Evolutionary conservation across 2,888 invertebrate species (phyloP).

Genomic region (Globia sparganii): DNA sequence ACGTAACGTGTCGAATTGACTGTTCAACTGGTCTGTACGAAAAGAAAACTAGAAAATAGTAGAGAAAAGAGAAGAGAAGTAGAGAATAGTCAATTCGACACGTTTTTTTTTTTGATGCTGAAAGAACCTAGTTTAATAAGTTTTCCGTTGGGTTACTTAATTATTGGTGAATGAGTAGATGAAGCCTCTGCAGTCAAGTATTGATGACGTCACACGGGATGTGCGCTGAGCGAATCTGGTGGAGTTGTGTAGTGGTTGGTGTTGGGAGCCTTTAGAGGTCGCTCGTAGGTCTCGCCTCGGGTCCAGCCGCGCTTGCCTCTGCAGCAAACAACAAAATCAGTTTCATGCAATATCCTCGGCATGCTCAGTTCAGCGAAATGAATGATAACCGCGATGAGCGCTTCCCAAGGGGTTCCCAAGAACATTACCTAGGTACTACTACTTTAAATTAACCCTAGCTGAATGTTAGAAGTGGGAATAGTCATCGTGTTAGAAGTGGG

Average conservation of each 20-base stretch:
- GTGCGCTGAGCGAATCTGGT: slow-evolving; percentile 70
- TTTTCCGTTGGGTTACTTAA: neutral
- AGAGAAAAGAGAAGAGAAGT: too few relatives aligned
- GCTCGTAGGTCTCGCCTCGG: slow-evolving; percentile 78
- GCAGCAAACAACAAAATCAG: slow-evolving; percentile 24
- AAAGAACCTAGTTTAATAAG: neutral
- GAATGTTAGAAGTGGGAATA: neutral
- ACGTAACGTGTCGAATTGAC: too few relatives aligned
- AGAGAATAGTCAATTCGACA: neutral
- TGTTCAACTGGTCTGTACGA: too few relatives aligned
- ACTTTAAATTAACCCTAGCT: neutral
- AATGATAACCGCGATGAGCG: neutral
- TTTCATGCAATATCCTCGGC: neutral
- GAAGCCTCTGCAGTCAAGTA: neutral
- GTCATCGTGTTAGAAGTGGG: neutral
- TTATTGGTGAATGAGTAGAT: neutral
- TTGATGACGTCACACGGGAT: slow-evolving; percentile 43
- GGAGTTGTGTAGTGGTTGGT: slow-evolving; percentile 83
- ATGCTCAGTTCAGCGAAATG: neutral
- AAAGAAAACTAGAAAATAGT: too few relatives aligned
- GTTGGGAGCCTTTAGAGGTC: slow-evolving; percentile 73
- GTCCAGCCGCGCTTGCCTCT: slow-evolving; percentile 78
- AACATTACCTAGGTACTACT: neutral
- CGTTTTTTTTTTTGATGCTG: too few relatives aligned
- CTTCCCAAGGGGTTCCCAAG: neutral